Base-by-base conservation (phyloP, 2,888 invertebrate genomes). In the Caenorhabditis uteleia region DNA sequence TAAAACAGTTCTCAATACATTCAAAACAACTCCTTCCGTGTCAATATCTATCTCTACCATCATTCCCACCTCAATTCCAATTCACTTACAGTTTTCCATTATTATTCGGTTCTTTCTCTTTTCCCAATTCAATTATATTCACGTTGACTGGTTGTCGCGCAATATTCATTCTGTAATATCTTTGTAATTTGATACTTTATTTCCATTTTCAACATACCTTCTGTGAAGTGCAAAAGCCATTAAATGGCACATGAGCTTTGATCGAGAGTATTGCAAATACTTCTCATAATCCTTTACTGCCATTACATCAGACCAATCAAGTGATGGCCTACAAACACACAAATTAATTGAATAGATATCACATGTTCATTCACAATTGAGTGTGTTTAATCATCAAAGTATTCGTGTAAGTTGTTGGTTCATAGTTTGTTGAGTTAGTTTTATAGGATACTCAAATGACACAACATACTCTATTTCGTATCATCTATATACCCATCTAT, bases 191-290 rank as follows among this genome's bases (percentile, higher is more conserved):
- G 20, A 16, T 33, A 40, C 34, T 44, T 50, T 49, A 29, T 26
- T 25, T 38, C 12, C 34, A 25, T 43, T 42, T 39, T 12, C 3
- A 31, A 16, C 3, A 21, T 51, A 60, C 67, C 57, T 68, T 61
- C 82, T 58, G 47, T 80, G 79, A 20, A 82, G 54, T 25, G 75
- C 76, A 46, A 79, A 78, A 4, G 78, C 81, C 54, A 78, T 70
- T 68, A 82, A 45, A 58, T 80, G 79, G 46, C 79, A 78, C 80
- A 81, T 80, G 31, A 82, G 65, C 57, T 79, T 82, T 31, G 78
- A 75, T 21, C 79, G 60, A 21, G 82, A 80, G 61, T 79, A 82
- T 59, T 82, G 82, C 36, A 74, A 58, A 58, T 82, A 82, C 51
- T 82, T 82, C 58, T 82, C 82, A 59, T 82, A 82, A 29, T 74